phyloP scores from a whole-genome alignment of 2,888 invertebrate genomes.

The Nephrotoma guestfalica region DNA sequence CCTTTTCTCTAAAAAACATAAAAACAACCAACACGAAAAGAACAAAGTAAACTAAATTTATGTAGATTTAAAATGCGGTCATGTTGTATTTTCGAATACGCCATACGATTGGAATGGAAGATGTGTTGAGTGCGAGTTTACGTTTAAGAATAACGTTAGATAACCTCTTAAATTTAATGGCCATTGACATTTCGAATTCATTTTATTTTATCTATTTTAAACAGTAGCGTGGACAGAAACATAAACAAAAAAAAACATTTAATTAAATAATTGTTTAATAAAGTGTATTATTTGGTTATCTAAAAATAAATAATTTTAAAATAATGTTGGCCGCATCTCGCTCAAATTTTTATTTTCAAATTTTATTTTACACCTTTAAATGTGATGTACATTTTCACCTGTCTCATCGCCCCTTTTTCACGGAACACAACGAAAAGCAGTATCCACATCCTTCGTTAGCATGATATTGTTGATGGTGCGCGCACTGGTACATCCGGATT shows the following conservation, averaged over 20 bases:
- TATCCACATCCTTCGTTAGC: neutral
- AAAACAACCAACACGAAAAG: neutral
- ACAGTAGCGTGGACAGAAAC: neutral
- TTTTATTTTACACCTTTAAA: neutral
- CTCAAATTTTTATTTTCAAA: neutral
- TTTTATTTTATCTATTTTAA: neutral
- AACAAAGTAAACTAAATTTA: neutral
- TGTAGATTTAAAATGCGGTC: neutral
- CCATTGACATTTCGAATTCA: neutral
- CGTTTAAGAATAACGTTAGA: neutral
- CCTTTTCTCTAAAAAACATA: neutral
- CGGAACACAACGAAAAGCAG: neutral
- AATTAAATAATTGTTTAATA: neutral
- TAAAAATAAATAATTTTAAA: neutral
- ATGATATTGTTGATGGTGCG: neutral
- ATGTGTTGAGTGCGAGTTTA: neutral
- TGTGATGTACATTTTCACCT: neutral
- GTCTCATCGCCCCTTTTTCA: neutral
- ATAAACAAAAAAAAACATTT: neutral
- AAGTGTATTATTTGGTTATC: neutral
- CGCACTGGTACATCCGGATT: neutral
- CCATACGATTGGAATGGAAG: neutral
- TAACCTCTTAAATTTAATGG: neutral
- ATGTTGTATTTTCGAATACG: neutral
- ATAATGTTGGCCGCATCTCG: neutral